Percentiles rank a stretch among this genome's conserved stretches.
Evolutionary conservation across 2,888 invertebrate species (phyloP).

Genomic region (Pammene aurita): DNA sequence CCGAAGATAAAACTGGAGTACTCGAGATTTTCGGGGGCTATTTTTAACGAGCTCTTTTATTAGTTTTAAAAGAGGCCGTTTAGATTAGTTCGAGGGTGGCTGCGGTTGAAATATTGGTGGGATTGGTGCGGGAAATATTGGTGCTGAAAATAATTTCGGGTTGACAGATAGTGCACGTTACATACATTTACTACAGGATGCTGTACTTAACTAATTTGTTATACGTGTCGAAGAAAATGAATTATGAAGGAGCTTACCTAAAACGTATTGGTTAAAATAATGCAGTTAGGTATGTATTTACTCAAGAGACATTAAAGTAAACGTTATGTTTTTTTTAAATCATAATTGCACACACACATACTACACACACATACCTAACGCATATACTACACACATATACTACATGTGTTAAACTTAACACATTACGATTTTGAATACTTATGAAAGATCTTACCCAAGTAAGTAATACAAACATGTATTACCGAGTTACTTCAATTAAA

Average conservation of each 20-base stretch:
- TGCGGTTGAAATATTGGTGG: constrained; percentile 52
- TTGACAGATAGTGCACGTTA: constrained; percentile 40
- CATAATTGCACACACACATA: no score
- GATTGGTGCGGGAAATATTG: constrained; percentile 77
- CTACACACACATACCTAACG: no score
- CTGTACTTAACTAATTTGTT: constrained; percentile 1
- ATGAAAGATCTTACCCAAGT: no score
- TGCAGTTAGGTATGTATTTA: neutral
- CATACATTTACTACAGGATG: neutral
- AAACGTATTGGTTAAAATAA: no score
- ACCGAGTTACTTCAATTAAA: no score
- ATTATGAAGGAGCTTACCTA: neutral
- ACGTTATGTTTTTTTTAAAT: no score
- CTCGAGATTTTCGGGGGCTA: constrained; percentile 80
- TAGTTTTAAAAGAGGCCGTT: constrained; percentile 82
- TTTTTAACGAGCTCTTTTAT: constrained; percentile 80
- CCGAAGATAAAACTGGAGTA: constrained; percentile 65
- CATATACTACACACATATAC: no score
- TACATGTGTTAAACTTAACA: no score
- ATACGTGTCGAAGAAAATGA: neutral
- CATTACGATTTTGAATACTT: no score
- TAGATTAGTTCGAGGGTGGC: constrained; percentile 72
- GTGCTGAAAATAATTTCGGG: constrained; percentile 68
- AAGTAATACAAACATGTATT: no score
- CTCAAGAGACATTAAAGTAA: no score